Conservation (phyloP, 2,113 vertebrate genomes). For the Neolamprologus tretocephalus region DNA sequence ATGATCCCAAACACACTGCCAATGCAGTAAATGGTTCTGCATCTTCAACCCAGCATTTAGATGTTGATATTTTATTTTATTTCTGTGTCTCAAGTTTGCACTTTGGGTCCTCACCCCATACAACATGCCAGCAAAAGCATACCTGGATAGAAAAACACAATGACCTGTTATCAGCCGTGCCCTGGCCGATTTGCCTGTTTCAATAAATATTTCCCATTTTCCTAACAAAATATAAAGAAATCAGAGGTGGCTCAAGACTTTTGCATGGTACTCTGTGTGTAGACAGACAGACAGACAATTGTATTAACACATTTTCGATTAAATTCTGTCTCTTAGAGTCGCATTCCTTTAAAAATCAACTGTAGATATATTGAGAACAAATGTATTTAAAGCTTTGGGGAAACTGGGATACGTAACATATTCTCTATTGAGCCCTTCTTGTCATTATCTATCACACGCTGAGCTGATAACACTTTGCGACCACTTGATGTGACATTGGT, state of each 20-base stretch:
- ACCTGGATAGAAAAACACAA: not conserved
- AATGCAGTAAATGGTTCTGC: not conserved
- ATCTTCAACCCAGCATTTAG: not conserved
- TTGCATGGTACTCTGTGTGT: not conserved
- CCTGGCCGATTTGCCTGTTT: not conserved
- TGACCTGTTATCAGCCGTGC: not conserved
- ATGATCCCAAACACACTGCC: not conserved
- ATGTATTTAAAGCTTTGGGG: not conserved
- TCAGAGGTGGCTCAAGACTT: not conserved
- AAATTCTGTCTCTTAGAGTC: not conserved
- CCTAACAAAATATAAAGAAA: not conserved
- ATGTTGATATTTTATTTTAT: not conserved
- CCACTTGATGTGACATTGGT: slow-evolving; percentile 23
- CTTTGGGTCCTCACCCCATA: not conserved
- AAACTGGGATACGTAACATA: not conserved
- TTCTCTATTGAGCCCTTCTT: not conserved
- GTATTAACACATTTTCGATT: not conserved
- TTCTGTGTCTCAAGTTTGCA: not conserved
- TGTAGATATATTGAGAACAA: not conserved
- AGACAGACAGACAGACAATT: not conserved
- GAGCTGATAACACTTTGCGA: slow-evolving; percentile 11
- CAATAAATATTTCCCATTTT: not conserved
- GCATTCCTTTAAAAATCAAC: not conserved
- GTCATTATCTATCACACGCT: slow-evolving; percentile 23
- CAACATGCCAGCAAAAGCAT: not conserved